Evolutionary conservation across 2,797 vertebrate genomes (phyloP), one percentile per base, ranked within the genome.

Genomic region (Sebastes goodei): DNA sequence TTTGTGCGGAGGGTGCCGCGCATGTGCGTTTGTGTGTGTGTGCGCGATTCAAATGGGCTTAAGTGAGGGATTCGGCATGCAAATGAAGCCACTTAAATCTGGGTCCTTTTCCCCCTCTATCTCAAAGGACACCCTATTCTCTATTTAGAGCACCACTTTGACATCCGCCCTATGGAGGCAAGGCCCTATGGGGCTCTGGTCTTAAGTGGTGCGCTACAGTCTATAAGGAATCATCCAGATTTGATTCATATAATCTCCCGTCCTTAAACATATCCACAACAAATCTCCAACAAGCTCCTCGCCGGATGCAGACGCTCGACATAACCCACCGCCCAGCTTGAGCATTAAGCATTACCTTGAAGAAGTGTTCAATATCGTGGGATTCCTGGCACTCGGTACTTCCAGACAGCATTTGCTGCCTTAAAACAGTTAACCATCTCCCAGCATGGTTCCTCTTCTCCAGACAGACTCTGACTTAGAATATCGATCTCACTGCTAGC

Each of bases 391-490:
- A 94, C 89, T 89, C 67, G n/a, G 42, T 65, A 66, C 88, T 92
- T 90, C 81, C 90, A 93, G 91, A 90, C 89, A 88, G 91, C 80
- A 82, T 82, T 93, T 80, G 89, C 92, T 71, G 80, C 88, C 76
- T 94, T 82, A 86, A 89, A 92, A 86, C 86, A 87, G 93, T 90
- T 92, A 92, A 92, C 91, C 92, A 92, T 93, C 93, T 90, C 93
- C 15, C 94, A 94, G 93, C 93, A 88, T 94, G 92, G 92, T 91
- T 94, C 90, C 93, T 92, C 87, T 71, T 78, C 88, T 93, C 87
- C 92, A 95, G 94, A 95, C 93, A 93, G 86, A 90, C 92, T 92
- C 89, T 73, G 91, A 90, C 91, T 94, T 91, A 88, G 88, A 90
- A 90, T 94, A 95, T 95, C 85, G 94, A 95, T 95, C 93, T 57